Evolutionary conservation across 2,888 invertebrate genomes (phyloP).

Genomic region (Cheiracanthium punctorium): DNA sequence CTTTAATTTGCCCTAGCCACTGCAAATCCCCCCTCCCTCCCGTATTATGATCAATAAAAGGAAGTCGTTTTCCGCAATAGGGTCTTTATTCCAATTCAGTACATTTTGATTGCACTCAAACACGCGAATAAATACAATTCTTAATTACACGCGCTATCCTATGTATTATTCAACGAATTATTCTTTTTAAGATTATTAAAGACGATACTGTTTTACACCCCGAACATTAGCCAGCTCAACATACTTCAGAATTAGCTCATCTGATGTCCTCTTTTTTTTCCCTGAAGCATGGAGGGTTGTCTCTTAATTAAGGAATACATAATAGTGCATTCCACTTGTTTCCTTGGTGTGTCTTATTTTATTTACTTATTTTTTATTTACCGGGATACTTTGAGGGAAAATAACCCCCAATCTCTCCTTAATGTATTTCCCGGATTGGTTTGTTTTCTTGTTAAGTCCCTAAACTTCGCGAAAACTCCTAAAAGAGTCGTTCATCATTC

Average conservation of each 20-base stretch:
- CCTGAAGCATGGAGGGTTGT: neutral
- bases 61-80: neutral
- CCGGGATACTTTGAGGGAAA: neutral
- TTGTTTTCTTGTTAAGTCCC: constrained; percentile 7
- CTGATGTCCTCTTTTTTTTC: neutral
- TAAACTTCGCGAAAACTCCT: neutral
- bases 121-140: neutral
- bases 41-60: too few species aligned
- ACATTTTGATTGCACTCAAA: neutral
- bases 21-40: too few species aligned
- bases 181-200: neutral
- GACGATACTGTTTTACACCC: neutral
- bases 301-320: neutral
- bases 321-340: neutral
- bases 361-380: neutral
- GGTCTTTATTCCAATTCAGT: neutral
- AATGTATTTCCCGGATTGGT: constrained; percentile 2
- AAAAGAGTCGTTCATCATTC: constrained; percentile 4
- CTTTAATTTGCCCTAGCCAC: too few species aligned
- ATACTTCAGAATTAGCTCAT: neutral
- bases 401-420: neutral
- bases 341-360: neutral
- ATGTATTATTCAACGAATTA: neutral
- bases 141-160: neutral
- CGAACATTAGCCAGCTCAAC: neutral